Base-by-base conservation (phyloP, 2,888 invertebrate genomes). In the Machimus atricapillus region DNA sequence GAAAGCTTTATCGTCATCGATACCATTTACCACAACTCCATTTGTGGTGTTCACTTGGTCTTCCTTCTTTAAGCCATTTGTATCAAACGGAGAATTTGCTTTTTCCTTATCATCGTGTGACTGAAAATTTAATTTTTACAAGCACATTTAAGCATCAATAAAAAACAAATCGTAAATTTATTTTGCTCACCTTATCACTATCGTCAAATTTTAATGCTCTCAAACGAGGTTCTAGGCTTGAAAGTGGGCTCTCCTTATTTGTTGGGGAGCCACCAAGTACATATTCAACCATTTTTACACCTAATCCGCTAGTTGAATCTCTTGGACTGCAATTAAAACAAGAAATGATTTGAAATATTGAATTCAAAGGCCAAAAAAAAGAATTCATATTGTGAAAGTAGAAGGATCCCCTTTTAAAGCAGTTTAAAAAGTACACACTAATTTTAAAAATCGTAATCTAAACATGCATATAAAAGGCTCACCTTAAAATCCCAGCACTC, bases 231-330 rank as follows among this genome's bases (percentile, higher is more conserved):
- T 96, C 96, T 88, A 96, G 91, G 9, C 93, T 93, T 46, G 93
- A 93, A 89, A 94, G 91, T 89, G 93, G 93, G 88, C 93, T 92
- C 90, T 96, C 96, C 92, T 96, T 96, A 90, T 94, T 94, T 89
- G 97, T 98, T 31, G 98, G 97, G 89, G 97, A 97, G 89, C 97
- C 97, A 89, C 98, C 97, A 90, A 99, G 94, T 88, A 99, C 98
- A 93, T 98, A 99, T 93, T 99, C 99, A 86, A 98, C 99, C 98
- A 99, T 99, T 94, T 98, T 98, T 90, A 98, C 97, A 89, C 98
- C 98, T 89, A 98, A 95, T 76, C 98, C 98, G 89, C 96, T 95
- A 88, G 97, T 97, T 90, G 98, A 97, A 92, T 98, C 97, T 89
- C 97, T 94, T 77, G 97, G 97, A 78, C 97, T 97, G 90, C 95